A percentile compares a stretch with the other conserved stretches of the same genome.
These are phyloP conservation scores for Alloscopus bannaensis DNA, from an alignment of 2,888 invertebrate species.

Conservation along the genomic window DNA sequence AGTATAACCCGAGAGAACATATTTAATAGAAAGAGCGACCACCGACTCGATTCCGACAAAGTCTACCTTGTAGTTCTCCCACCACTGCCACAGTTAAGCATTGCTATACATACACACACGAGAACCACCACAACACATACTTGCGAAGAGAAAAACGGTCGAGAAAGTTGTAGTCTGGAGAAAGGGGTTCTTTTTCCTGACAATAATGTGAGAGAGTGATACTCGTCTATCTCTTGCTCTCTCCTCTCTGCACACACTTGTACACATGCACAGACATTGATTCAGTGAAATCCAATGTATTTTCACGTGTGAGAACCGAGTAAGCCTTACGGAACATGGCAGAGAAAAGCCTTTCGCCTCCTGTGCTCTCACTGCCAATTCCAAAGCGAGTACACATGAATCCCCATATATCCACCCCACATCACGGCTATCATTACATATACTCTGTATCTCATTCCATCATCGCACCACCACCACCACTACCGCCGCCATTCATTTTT, in stretches of 20 bases:
- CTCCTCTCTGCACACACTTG: not conserved
- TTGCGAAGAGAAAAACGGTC: constrained; percentile 28
- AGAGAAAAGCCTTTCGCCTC: constrained; percentile 1
- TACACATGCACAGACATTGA: not conserved
- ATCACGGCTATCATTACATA: constrained; percentile 17
- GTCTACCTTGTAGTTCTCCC: constrained; percentile 8
- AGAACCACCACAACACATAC: not conserved
- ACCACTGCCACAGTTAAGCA: not conserved
- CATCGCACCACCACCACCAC: constrained; percentile 10
- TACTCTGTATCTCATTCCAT: constrained; percentile 7
- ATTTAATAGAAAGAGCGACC: constrained; percentile 32
- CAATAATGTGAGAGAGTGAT: not conserved
- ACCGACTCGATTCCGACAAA: constrained; percentile 27
- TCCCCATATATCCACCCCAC: constrained; percentile 23
- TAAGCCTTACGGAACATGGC: not conserved
- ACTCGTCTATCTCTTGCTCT: constrained; percentile 11
- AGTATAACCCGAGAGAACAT: constrained; percentile 1
- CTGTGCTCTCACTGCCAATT: constrained; percentile 17
- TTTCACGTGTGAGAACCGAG: constrained; percentile 10
- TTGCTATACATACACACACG: not conserved
- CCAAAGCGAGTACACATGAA: constrained; percentile 21
- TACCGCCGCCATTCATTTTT: constrained; percentile 14
- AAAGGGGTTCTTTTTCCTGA: constrained; percentile 44
- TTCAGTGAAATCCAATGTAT: constrained; percentile 9
- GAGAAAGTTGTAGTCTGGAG: constrained; percentile 53